Evolutionary conservation across 2,797 vertebrate genomes (phyloP).

Genomic region (Periophthalmus magnuspinnatus): DNA sequence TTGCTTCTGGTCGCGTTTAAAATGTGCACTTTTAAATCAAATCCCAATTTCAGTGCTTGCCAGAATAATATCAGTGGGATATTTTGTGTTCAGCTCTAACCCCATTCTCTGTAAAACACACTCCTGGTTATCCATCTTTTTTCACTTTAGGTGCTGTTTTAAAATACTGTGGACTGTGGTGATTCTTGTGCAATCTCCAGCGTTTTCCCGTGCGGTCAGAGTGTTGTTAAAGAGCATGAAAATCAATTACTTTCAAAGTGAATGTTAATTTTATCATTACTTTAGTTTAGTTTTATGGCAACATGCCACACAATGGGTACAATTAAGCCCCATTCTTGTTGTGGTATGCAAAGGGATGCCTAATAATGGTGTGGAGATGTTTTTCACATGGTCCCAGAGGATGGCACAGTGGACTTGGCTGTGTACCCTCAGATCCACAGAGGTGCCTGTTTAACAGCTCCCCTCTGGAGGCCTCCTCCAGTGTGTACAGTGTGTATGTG

Average conservation of each 20-base stretch:
- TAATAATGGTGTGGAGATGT: slow-evolving; percentile 75
- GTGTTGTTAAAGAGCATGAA: not conserved
- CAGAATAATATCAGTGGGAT: not conserved
- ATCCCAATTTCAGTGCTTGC: not conserved
- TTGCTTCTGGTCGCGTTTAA: not conserved
- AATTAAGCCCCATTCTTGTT: slow-evolving; percentile 44
- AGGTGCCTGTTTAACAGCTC: slow-evolving; percentile 62
- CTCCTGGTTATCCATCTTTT: not conserved
- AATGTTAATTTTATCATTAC: not conserved
- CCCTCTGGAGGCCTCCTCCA: slow-evolving; percentile 65
- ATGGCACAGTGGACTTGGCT: slow-evolving; percentile 47
- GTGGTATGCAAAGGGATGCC: slow-evolving; percentile 72
- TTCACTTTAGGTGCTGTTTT: not conserved
- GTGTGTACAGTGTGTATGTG: slow-evolving; percentile 64
- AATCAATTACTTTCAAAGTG: not conserved
- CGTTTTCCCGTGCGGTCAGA: not conserved
- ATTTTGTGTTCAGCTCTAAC: too few species aligned
- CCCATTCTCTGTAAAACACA: not conserved
- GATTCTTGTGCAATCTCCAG: not conserved
- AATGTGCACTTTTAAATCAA: not conserved
- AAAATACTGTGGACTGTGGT: not conserved
- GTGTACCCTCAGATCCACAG: slow-evolving; percentile 58
- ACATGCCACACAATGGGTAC: slow-evolving; percentile 20
- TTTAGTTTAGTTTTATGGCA: not conserved
- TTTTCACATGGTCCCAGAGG: slow-evolving; percentile 74